These are phyloP conservation scores for Spea bombifrons DNA, from an alignment of 2,113 vertebrate genomes.

Conservation along the genomic window DNA sequence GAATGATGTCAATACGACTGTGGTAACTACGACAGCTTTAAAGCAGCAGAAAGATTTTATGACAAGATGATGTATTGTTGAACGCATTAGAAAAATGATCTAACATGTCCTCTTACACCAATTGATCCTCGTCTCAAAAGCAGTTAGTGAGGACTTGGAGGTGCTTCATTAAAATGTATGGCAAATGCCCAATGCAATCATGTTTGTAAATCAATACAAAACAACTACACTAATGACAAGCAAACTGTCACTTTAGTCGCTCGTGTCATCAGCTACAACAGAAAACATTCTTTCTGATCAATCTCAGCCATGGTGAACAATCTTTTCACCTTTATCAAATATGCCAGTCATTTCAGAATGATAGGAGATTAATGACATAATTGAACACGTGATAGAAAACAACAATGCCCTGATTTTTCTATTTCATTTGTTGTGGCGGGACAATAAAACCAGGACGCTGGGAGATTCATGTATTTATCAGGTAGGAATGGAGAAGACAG, in stretches of 20 bases:
- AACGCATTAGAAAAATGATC: neutral
- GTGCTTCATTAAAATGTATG: neutral
- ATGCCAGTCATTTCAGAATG: constrained; percentile 62
- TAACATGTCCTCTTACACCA: neutral
- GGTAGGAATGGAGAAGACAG: constrained; percentile 53
- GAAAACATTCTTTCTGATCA: constrained; percentile 62
- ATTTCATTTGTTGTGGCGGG: constrained; percentile 57
- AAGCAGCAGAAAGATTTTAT: neutral
- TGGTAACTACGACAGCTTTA: neutral
- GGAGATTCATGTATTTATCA: constrained; percentile 53
- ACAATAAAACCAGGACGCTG: constrained; percentile 52
- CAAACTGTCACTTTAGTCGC: constrained; percentile 1
- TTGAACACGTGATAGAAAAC: constrained; percentile 62
- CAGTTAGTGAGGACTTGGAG: neutral
- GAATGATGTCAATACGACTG: too few relatives aligned
- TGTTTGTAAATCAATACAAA: constrained; percentile 22
- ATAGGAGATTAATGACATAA: constrained; percentile 62
- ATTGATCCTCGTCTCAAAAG: neutral
- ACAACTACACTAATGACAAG: neutral
- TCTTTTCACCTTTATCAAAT: constrained; percentile 52
- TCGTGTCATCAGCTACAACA: constrained; percentile 52
- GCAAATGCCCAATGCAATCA: neutral
- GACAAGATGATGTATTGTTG: neutral
- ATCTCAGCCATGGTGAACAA: constrained; percentile 64
- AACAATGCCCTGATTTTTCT: constrained; percentile 50